These are phyloP conservation scores for Nixonia krombeini DNA, from an alignment of 1,140 invertebrate species.

Conservation along the genomic window DNA sequence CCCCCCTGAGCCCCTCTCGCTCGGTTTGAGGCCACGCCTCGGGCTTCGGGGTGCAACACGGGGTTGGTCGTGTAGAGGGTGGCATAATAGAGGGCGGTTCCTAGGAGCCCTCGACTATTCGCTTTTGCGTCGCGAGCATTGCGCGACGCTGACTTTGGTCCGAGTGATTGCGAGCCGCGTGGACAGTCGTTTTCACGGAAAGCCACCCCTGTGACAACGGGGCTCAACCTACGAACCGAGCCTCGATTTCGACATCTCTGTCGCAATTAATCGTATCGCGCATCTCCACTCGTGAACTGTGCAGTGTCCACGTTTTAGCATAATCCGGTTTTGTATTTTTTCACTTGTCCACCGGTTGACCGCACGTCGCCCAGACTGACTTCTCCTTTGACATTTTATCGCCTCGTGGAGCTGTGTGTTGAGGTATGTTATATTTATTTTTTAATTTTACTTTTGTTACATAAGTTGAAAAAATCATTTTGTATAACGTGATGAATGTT, in stretches of 20 bases:
- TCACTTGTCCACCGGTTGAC: too few species aligned
- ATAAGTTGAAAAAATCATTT: too few species aligned
- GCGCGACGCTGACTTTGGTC: conserved; percentile 28
- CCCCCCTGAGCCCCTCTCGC: conserved; percentile 19
- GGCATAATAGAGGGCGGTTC: conserved; percentile 60
- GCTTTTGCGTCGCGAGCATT: conserved; percentile 42
- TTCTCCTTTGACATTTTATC: too few species aligned
- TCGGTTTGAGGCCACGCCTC: conserved; percentile 54
- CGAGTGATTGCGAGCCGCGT: conserved; percentile 37
- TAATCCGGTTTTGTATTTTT: too few species aligned
- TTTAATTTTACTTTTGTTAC: too few species aligned
- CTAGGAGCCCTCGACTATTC: conserved; percentile 32
- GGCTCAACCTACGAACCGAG: conserved; percentile 8
- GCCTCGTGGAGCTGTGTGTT: too few species aligned
- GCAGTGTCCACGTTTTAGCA: too few species aligned
- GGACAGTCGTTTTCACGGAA: conserved; percentile 51
- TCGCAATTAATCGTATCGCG: conserved; percentile 15
- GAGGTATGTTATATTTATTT: too few species aligned
- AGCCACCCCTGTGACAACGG: conserved; percentile 39
- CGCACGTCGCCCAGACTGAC: too few species aligned
- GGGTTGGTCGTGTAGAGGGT: conserved; percentile 59
- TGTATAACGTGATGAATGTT: too few species aligned
- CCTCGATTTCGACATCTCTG: conserved; percentile 4
- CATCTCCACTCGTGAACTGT: conserved; percentile 17
- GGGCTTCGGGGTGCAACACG: conserved; percentile 41